Conservation (phyloP, 1,140 invertebrate species). For the Plutomurus gul region DNA sequence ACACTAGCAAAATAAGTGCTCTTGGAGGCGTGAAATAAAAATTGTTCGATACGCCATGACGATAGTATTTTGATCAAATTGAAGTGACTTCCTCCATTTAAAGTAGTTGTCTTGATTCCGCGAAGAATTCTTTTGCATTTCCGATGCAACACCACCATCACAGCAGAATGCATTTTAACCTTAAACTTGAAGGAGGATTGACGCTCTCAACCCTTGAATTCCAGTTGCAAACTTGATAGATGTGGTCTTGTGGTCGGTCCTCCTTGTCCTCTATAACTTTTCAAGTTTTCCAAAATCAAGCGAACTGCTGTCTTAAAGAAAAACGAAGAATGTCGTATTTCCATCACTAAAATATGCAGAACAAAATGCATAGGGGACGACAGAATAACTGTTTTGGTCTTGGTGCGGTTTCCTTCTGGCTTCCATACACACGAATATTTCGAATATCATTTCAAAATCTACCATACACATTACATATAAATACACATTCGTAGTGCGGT, state of each 20-base stretch:
- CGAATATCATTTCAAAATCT: not conserved
- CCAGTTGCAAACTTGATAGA: not conserved
- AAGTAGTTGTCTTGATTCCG: slow-evolving; percentile 9
- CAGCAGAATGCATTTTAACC: not conserved
- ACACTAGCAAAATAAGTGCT: not conserved
- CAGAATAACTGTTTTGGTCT: not conserved
- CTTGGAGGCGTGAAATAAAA: not conserved
- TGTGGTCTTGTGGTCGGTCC: not conserved
- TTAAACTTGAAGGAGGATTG: not conserved
- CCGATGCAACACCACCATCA: too few relatives aligned
- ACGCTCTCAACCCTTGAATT: not conserved
- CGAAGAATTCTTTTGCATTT: too few relatives aligned
- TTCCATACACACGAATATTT: not conserved
- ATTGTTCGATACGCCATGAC: not conserved
- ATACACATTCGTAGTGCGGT: too few relatives aligned
- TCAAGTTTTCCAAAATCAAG: slow-evolving; percentile 11
- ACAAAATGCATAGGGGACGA: not conserved
- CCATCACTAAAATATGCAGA: not conserved
- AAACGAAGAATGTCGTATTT: not conserved
- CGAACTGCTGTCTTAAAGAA: slow-evolving; percentile 3
- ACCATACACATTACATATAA: too few relatives aligned
- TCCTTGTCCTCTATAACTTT: not conserved
- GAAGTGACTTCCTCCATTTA: not conserved
- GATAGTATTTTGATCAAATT: not conserved
- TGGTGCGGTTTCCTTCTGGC: not conserved